Conservation (phyloP, 2,113 vertebrate species). For the Crotalus tigris region DNA sequence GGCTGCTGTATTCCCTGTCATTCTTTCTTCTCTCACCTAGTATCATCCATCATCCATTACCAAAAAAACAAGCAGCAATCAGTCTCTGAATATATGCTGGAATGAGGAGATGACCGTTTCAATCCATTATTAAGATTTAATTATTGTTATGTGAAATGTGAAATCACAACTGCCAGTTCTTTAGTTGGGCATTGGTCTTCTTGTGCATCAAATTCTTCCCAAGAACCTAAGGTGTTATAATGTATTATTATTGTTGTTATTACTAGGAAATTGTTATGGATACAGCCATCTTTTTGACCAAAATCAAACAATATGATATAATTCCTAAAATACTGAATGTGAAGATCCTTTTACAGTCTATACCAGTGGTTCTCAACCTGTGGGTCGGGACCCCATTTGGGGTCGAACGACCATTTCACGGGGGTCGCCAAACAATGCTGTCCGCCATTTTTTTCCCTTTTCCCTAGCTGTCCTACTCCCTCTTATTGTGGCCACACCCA, state of each 20-base stretch:
- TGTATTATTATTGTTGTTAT: no score
- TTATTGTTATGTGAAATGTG: background rate
- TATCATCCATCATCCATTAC: background rate
- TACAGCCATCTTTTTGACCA: background rate
- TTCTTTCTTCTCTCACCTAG: background rate
- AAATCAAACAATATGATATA: background rate
- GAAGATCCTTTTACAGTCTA: background rate
- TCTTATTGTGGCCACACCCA: no score
- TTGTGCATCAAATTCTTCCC: no score
- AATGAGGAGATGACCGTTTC: background rate
- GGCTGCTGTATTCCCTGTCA: background rate
- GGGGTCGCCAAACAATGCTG: no score
- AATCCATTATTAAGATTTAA: background rate
- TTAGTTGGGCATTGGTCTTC: no score
- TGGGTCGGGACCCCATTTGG: no score
- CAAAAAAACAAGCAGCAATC: background rate
- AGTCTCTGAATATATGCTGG: background rate
- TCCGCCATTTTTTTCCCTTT: no score
- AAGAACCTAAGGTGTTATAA: no score
- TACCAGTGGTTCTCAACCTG: no score
- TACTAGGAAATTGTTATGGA: background rate
- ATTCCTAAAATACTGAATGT: background rate
- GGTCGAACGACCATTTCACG: no score
- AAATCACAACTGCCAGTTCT: no score
- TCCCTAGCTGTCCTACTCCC: no score